Evolutionary conservation across 2,113 vertebrate genomes (phyloP).

Genomic region (Xenus cinereus): DNA sequence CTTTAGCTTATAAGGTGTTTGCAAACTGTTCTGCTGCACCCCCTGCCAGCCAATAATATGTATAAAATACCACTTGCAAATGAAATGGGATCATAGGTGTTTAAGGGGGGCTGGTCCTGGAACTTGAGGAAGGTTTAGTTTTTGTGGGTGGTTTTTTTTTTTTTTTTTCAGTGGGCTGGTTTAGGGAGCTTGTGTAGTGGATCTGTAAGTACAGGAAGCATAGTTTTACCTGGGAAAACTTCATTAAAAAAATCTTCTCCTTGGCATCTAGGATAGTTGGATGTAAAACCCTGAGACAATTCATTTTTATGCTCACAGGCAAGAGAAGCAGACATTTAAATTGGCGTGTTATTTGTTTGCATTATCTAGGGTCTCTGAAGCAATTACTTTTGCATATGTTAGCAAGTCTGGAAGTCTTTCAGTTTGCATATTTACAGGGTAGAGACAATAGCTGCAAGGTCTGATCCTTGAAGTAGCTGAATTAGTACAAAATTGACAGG

Average conservation of each 20-base stretch:
- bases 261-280: background rate
- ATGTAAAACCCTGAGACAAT: background rate
- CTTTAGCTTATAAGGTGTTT: background rate
- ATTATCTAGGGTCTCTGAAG: background rate
- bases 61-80: background rate
- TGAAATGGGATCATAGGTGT: background rate
- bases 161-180: background rate
- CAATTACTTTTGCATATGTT: slow-evolving; percentile 10
- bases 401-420: background rate
- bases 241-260: background rate
- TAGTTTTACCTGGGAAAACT: background rate
- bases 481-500: background rate
- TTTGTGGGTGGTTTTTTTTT: no score
- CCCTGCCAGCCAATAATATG: background rate
- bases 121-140: background rate
- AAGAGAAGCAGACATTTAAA: background rate
- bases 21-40: rapidly evolving
- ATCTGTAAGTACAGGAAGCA: background rate
- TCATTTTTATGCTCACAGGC: background rate
- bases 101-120: background rate
- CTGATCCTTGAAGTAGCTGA: background rate
- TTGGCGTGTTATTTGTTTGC: background rate
- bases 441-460: background rate
- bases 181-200: background rate
- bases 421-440: background rate